Conservation (phyloP, 2,113 vertebrate species). For the Promerops cafer region DNA sequence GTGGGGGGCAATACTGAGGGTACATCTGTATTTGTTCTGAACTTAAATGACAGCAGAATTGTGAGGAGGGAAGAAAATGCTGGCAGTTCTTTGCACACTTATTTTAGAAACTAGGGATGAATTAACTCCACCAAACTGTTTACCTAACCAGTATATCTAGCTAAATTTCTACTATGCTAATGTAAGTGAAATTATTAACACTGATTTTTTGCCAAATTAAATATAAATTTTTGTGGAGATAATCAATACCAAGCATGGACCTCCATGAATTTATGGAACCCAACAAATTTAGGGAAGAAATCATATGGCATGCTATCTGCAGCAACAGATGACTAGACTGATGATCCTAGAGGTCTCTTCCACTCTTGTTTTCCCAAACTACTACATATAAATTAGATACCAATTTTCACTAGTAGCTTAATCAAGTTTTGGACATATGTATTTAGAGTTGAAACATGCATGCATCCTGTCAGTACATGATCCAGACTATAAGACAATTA, state of each 20-base stretch:
- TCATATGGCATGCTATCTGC: background rate
- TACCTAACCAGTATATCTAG: background rate
- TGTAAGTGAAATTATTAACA: background rate
- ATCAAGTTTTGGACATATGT: background rate
- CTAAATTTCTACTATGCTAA: background rate
- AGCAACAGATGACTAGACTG: background rate
- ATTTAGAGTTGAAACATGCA: background rate
- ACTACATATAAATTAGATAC: background rate
- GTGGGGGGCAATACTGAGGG: background rate
- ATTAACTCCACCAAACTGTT: background rate
- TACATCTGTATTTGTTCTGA: background rate
- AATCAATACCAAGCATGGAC: background rate
- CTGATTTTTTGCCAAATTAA: background rate
- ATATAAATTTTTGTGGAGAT: background rate
- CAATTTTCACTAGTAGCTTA: background rate
- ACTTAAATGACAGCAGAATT: background rate
- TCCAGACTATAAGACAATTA: background rate
- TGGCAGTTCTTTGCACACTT: background rate
- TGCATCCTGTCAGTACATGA: background rate
- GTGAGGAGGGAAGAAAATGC: background rate
- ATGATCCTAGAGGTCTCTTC: background rate
- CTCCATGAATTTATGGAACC: background rate
- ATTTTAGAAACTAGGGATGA: background rate
- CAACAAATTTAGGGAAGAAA: background rate
- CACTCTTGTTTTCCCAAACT: background rate